Conservation (phyloP, 2,888 invertebrate genomes). For the Calliphora vomitoria region DNA sequence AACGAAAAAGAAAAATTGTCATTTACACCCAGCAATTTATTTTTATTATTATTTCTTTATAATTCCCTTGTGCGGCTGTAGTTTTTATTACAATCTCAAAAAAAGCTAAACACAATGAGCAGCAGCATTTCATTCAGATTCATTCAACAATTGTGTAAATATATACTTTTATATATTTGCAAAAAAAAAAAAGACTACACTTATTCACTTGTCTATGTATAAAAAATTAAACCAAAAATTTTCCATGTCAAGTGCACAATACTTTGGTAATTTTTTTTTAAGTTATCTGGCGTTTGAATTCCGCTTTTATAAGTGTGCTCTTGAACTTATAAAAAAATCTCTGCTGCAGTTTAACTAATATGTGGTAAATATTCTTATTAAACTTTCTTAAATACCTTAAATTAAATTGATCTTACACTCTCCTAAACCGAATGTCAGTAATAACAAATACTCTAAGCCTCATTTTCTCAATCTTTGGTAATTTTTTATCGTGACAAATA, state of each 20-base stretch:
- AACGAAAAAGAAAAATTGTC: background rate
- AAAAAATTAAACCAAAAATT: background rate
- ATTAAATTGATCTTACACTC: no score
- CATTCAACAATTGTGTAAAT: background rate
- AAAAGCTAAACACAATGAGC: background rate
- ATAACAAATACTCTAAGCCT: no score
- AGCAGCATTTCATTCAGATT: background rate
- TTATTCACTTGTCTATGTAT: background rate
- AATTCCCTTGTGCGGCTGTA: background rate
- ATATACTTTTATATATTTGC: background rate
- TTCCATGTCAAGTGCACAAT: background rate
- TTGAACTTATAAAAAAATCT: no score
- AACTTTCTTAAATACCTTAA: no score
- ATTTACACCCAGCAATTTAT: slow-evolving; percentile 34
- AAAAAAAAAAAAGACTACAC: background rate
- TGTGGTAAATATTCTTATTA: no score
- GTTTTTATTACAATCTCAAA: background rate
- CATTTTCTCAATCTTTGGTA: no score
- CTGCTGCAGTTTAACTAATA: no score
- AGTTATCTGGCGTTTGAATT: no score
- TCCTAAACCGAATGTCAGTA: no score
- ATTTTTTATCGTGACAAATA: no score
- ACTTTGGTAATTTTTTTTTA: background rate
- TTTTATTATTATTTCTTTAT: slow-evolving; percentile 14
- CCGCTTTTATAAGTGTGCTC: no score